Evolutionary conservation across 2,113 vertebrate genomes (phyloP).

Genomic region (Pampusana beccarii): DNA sequence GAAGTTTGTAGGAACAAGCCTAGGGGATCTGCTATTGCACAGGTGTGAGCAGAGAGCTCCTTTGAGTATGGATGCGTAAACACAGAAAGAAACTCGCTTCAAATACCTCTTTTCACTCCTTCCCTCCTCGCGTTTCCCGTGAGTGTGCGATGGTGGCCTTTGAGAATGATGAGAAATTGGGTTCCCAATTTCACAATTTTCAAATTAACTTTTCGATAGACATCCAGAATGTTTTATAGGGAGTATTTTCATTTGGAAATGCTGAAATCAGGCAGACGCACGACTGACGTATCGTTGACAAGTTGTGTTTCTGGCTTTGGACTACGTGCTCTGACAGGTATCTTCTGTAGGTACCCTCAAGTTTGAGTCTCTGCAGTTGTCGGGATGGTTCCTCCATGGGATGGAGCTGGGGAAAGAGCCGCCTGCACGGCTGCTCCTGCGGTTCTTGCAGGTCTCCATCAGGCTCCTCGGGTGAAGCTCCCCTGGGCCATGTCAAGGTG

Average conservation of each 20-base stretch:
- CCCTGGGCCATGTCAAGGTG: fast-evolving
- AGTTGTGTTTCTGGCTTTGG: background rate
- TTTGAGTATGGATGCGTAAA: background rate
- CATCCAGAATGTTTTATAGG: background rate
- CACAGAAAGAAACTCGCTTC: background rate
- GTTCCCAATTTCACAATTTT: background rate
- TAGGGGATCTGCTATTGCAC: background rate
- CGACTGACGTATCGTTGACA: background rate
- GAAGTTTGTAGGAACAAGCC: background rate
- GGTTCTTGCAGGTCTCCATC: background rate
- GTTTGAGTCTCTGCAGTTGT: background rate
- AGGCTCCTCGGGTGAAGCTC: background rate
- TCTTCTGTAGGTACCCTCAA: background rate
- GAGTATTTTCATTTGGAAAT: background rate
- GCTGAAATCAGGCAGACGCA: background rate
- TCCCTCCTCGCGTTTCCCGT: background rate
- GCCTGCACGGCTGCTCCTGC: background rate
- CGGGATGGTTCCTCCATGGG: fast-evolving
- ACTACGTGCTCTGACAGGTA: background rate
- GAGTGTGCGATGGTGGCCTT: background rate
- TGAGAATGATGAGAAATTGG: background rate
- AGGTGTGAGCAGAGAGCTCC: background rate
- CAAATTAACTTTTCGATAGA: background rate
- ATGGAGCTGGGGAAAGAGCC: fast-evolving
- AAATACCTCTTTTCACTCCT: background rate